Conservation (phyloP, 2,113 vertebrate genomes). For the Furnarius figulus region DNA sequence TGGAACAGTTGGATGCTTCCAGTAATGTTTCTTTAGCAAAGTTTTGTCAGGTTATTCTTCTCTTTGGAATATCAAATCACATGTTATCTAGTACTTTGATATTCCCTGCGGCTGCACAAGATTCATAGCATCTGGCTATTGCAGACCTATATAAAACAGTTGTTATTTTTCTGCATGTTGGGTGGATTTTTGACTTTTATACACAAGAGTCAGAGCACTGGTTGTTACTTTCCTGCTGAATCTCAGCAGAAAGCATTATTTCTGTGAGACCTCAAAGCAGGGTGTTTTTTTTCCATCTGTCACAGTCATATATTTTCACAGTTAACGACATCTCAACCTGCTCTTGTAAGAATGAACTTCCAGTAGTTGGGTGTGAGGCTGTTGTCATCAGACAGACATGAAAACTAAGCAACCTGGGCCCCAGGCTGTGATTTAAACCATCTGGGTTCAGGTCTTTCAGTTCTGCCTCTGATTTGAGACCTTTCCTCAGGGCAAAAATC, state of each 20-base stretch:
- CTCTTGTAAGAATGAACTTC: neutral
- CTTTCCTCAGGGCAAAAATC: neutral
- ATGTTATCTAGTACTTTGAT: neutral
- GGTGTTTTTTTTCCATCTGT: neutral
- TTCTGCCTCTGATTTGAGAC: neutral
- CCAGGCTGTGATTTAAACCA: neutral
- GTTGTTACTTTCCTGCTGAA: neutral
- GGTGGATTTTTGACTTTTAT: neutral
- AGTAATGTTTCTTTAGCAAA: constrained; percentile 31
- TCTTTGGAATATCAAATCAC: constrained; percentile 37
- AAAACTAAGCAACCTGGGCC: neutral
- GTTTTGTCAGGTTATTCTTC: constrained; percentile 44
- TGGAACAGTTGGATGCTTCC: neutral
- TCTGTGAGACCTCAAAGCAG: neutral
- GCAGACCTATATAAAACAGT: neutral
- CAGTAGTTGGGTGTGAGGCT: neutral
- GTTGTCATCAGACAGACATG: neutral
- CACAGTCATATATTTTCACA: neutral
- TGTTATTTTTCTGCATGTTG: constrained; percentile 5
- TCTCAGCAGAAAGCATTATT: neutral
- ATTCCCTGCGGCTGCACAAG: neutral
- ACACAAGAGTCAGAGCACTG: neutral
- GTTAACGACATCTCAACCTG: neutral
- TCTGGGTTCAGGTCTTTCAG: neutral
- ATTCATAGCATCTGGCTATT: neutral